Conservation (phyloP, 30 jellyfish, hydroid and myxozoan species). For the Pelagia noctiluca region DNA sequence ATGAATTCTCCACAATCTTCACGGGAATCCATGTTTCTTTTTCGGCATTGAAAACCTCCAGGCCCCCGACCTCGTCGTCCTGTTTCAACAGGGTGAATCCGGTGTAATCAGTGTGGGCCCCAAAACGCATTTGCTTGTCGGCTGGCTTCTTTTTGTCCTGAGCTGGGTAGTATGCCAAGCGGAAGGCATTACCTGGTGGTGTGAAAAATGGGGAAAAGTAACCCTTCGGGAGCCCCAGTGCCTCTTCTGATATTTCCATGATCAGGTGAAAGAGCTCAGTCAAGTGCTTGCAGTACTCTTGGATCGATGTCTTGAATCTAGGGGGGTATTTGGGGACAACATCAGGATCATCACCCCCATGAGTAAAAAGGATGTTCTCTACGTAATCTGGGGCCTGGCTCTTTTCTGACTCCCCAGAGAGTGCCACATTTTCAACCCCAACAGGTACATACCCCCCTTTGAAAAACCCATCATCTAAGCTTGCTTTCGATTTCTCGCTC, state of each 20-base stretch:
- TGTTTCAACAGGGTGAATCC: conserved; percentile 50
- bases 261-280: not conserved
- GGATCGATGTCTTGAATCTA: conserved; percentile 22
- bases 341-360: conserved; percentile 32
- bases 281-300: conserved; percentile 19
- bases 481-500: conserved; percentile 33
- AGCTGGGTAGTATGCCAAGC: conserved; percentile 59
- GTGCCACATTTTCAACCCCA: conserved; percentile 65
- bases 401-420: conserved; percentile 13
- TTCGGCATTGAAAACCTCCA: conserved; percentile 13
- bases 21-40: conserved; percentile 43
- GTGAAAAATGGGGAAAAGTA: conserved; percentile 12
- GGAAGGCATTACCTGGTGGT: conserved; percentile 18
- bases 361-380: conserved; percentile 20
- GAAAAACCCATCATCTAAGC: conserved; percentile 40
- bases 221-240: conserved; percentile 29
- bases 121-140: conserved; percentile 34
- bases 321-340: conserved; percentile 20
- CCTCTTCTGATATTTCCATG: conserved; percentile 46
- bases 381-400: conserved; percentile 51
- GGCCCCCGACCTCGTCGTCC: conserved; percentile 43
- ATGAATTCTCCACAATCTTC: not conserved
- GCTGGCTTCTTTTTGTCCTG: conserved; percentile 35
- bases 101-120: conserved; percentile 60
- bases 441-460: conserved; percentile 60